Percentiles rank a stretch among this genome's conserved stretches.
Evolutionary conservation across 1,140 invertebrate genomes (phyloP).

Genomic region (Drosophila ercepeae): DNA sequence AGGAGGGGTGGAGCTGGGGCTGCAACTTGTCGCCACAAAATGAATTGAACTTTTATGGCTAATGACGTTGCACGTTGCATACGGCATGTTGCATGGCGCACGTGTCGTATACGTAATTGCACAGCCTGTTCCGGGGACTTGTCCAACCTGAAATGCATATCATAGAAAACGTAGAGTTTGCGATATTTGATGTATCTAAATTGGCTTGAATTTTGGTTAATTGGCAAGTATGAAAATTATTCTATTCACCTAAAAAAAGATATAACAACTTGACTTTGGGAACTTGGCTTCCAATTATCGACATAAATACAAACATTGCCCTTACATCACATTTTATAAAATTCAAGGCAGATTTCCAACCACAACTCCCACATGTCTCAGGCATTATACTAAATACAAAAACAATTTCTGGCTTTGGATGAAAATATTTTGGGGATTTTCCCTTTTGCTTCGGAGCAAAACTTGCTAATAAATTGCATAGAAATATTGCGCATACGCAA

Average conservation of each 20-base stretch:
- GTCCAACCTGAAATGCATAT: slow-evolving; percentile 35
- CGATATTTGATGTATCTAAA: slow-evolving; percentile 15
- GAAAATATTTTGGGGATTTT: slow-evolving; percentile 16
- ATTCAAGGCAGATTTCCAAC: neutral
- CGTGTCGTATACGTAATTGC: slow-evolving; percentile 71
- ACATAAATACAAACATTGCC: too few species aligned
- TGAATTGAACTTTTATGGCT: slow-evolving; percentile 70
- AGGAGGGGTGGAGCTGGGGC: slow-evolving; percentile 7
- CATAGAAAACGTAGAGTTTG: neutral
- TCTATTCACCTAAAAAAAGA: too few species aligned
- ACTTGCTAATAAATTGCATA: slow-evolving; percentile 71
- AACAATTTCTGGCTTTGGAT: slow-evolving; percentile 22
- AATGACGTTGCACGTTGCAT: slow-evolving; percentile 45
- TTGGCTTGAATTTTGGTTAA: neutral
- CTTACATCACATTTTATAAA: neutral
- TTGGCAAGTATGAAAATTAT: neutral
- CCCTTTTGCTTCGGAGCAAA: neutral
- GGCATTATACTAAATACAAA: slow-evolving; percentile 15
- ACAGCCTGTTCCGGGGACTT: slow-evolving; percentile 40
- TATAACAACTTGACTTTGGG: neutral
- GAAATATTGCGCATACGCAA: slow-evolving; percentile 71
- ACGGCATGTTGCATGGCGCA: slow-evolving; percentile 46
- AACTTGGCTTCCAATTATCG: neutral
- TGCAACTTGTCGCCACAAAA: slow-evolving; percentile 59
- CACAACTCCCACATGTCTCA: slow-evolving; percentile 24